A percentile compares a stretch with the other conserved stretches of the same genome.
Conservation (phyloP, 2,113 vertebrate genomes). For the Sylvilagus bachmani region DNA sequence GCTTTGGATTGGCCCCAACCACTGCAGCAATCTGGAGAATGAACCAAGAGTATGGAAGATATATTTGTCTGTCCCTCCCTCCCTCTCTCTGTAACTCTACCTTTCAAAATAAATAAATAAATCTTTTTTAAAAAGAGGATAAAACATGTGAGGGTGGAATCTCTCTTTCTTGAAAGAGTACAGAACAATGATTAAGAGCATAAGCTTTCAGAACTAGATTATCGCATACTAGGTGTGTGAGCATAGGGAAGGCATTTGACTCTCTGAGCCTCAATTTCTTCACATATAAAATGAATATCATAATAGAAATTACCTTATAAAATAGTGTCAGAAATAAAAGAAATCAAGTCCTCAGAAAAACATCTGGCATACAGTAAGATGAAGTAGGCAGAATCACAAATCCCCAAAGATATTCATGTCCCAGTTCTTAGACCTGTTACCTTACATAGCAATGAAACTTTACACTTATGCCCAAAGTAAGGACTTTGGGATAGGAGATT, state of each 20-base stretch:
- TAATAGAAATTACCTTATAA: constrained; percentile 15
- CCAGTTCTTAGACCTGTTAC: neutral
- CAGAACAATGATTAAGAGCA: neutral
- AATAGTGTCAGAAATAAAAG: neutral
- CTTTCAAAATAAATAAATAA: too few relatives aligned
- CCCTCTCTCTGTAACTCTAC: too few relatives aligned
- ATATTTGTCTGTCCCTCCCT: too few relatives aligned
- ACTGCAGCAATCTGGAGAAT: too few relatives aligned
- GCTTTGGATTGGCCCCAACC: too few relatives aligned
- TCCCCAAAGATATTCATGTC: neutral
- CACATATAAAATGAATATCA: neutral
- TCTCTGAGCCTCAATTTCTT: neutral
- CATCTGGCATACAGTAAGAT: neutral
- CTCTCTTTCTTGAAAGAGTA: neutral
- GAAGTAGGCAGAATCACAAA: neutral
- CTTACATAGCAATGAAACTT: neutral
- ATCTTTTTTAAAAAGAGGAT: too few relatives aligned
- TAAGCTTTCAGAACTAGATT: neutral
- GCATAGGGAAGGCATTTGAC: neutral
- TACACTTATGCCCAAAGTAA: neutral
- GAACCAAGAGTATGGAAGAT: too few relatives aligned
- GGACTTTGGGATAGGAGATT: neutral
- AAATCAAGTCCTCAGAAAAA: neutral
- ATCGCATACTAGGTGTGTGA: neutral
- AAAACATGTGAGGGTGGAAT: too few relatives aligned